Percentiles rank a stretch among this genome's conserved stretches.
Conservation (phyloP, 2,797 vertebrate species). For the Ambastaia sidthimunki region DNA sequence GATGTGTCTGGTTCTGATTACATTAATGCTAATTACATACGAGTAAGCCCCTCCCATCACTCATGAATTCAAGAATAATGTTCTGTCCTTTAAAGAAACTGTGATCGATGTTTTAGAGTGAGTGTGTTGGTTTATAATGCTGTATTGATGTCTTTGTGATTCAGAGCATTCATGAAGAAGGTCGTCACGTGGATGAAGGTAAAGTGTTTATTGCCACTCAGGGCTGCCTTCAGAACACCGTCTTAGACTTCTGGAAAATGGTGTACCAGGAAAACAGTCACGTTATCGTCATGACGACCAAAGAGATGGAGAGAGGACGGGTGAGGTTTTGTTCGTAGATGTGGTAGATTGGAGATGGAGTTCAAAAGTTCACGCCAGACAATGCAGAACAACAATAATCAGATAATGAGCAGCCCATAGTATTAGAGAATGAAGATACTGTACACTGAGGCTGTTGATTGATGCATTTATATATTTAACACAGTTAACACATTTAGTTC, state of each 20-base stretch:
- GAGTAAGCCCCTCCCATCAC: slow-evolving; percentile 70
- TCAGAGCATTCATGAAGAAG: slow-evolving; percentile 83
- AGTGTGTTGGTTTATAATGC: slow-evolving; percentile 2
- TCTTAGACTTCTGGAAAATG: slow-evolving; percentile 89
- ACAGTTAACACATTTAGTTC: background rate
- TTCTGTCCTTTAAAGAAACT: slow-evolving; percentile 1
- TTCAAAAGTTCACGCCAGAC: slow-evolving; percentile 9
- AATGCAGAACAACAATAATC: background rate
- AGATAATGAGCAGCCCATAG: background rate
- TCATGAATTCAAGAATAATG: background rate
- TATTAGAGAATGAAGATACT: too few species aligned
- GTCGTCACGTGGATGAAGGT: slow-evolving; percentile 75
- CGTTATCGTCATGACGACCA: slow-evolving; percentile 89
- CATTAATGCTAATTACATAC: slow-evolving; percentile 91
- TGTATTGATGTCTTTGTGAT: background rate
- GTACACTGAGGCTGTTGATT: too few species aligned
- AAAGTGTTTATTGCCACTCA: slow-evolving; percentile 89
- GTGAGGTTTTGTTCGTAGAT: slow-evolving; percentile 69
- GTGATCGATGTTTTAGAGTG: background rate
- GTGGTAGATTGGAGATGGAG: background rate
- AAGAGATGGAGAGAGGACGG: slow-evolving; percentile 86
- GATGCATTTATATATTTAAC: too few species aligned
- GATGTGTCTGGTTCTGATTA: slow-evolving; percentile 83
- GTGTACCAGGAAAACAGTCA: slow-evolving; percentile 88
- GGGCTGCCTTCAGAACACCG: slow-evolving; percentile 87